Base-by-base conservation (phyloP, 2,888 invertebrate genomes). In the Clanis bilineata region DNA sequence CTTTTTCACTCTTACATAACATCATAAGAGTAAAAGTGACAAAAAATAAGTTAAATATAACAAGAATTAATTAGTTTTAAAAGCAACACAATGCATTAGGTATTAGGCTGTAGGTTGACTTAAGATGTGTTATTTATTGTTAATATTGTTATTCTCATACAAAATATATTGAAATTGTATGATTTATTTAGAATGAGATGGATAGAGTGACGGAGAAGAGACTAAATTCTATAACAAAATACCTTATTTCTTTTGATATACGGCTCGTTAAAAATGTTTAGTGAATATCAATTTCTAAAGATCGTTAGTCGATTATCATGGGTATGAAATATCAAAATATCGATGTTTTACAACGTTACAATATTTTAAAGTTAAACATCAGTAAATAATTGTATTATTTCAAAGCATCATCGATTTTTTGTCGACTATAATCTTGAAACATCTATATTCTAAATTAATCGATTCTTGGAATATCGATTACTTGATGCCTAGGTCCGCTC, bases 121-220 rank as follows among this genome's bases (percentile, higher is more conserved):
- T 51, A 51, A 51, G 51, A 51, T 51, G 28, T 51, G 28, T 51
- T 51, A 51, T 51, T 51, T 51, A 51, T 51, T 51, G 51, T 51
- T 51, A 51, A 51, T 47, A 45, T 51, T 51, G 51, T 51, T 51
- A 51, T 18, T n/a, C n/a, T n/a, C n/a, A 15, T 5, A 10, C 21
- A 18, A 32, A 51, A 28, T 32, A n/a, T 28, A 47, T 47, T 7
- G 7, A 10, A 51, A 32, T 45, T 51, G 18, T 51, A 32, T 51
- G 51, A 28, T 51, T 18, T 1, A 51, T 51, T 36, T 36, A 36
- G 36, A 12, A 12, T 36, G 3, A 9, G 32, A 32, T 1, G 9
- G 36, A 36, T 10, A 9, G 36, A 10, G 3, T 2, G 36, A 2
- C 12, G 36, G 7, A 9, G 9, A 10, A 36, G 9, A 12, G 9